Conservation (phyloP, 2,888 invertebrate species). For the Lepas anatifera region DNA sequence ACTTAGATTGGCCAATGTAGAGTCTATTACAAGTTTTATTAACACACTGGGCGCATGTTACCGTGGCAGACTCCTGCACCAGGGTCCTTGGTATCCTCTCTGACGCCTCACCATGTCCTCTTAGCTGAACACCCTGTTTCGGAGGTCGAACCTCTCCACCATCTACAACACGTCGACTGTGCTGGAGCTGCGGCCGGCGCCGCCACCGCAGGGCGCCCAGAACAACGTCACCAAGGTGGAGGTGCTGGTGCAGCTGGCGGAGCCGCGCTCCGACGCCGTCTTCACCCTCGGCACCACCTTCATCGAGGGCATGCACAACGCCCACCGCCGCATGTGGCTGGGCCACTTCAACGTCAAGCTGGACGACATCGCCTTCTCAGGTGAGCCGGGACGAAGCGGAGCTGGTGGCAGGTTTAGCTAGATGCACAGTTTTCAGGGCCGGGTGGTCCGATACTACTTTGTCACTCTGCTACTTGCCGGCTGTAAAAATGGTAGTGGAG, state of each 20-base stretch:
- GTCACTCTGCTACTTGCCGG: no score
- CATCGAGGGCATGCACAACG: slow-evolving; percentile 5
- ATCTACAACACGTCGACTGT: neutral
- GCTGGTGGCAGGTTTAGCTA: no score
- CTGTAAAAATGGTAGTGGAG: no score
- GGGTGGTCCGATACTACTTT: no score
- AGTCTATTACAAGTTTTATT: no score
- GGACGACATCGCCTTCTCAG: neutral
- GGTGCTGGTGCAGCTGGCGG: neutral
- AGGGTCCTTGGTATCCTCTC: no score
- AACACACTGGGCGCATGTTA: no score
- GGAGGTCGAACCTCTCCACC: neutral
- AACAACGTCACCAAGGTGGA: neutral
- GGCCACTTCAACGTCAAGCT: neutral
- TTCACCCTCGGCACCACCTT: neutral
- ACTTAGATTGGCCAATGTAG: no score
- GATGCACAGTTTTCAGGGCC: no score
- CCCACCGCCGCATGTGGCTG: neutral
- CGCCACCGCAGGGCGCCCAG: no score
- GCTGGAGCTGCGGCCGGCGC: neutral
- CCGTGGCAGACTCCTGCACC: no score
- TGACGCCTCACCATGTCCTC: neutral
- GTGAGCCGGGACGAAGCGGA: neutral
- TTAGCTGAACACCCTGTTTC: neutral
- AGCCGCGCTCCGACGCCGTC: neutral